phyloP scores from a whole-genome alignment of 2,113 vertebrate genomes.

The Silurus glanis region DNA sequence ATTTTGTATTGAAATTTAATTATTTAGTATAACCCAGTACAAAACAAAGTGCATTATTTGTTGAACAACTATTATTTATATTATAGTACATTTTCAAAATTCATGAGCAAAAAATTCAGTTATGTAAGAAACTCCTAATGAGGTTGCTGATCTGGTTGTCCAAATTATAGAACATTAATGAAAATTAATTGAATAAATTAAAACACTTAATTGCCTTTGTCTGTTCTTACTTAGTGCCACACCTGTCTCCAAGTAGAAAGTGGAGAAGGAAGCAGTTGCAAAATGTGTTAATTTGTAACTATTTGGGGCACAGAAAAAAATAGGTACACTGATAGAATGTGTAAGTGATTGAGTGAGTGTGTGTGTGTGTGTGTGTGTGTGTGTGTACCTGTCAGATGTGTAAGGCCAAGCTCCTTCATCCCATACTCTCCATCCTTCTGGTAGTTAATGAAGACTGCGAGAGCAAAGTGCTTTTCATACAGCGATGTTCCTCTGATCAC shows the following conservation, averaged over 20 bases:
- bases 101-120: not conserved
- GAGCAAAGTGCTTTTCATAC: slow-evolving; percentile 80
- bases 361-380: slow-evolving; percentile 18
- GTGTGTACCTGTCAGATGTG: slow-evolving; percentile 84
- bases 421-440: slow-evolving; percentile 79
- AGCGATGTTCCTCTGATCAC: slow-evolving; percentile 86
- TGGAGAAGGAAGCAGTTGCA: not conserved
- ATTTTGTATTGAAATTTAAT: not conserved
- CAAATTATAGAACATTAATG: not conserved
- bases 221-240: slow-evolving; percentile 6
- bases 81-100: not conserved
- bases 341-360: not conserved
- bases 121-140: not conserved
- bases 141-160: not conserved
- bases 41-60: not conserved
- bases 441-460: slow-evolving; percentile 88
- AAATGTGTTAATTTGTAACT: not conserved
- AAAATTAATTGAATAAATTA: too few species aligned
- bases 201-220: slow-evolving; percentile 29
- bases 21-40: not conserved
- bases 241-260: slow-evolving; percentile 2
- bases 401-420: slow-evolving; percentile 81
- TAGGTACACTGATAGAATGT: not conserved
- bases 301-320: not conserved
- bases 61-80: too few species aligned